These are phyloP conservation scores for Sepiola atlantica DNA, from an alignment of 2,888 invertebrate genomes.

Conservation along the genomic window DNA sequence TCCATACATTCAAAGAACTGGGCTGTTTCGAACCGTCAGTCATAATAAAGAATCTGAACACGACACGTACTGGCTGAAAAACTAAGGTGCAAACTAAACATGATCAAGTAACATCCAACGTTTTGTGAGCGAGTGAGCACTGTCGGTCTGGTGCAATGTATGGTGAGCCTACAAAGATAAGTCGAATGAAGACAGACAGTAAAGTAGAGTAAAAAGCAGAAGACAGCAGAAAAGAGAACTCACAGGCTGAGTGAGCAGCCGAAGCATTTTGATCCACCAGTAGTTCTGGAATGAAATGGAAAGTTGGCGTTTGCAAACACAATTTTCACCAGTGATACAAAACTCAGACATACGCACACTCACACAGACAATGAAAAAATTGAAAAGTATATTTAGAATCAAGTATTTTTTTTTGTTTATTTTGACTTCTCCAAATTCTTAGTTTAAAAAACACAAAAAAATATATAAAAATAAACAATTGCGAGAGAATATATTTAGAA, in stretches of 20 bases:
- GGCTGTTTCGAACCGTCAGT: conserved; percentile 40
- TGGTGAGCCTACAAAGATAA: conserved; percentile 44
- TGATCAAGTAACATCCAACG: conserved; percentile 40
- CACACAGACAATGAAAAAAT: not conserved
- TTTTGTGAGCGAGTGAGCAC: conserved; percentile 45
- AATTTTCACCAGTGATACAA: conserved; percentile 10
- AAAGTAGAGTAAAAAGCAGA: conserved; percentile 40
- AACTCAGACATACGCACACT: conserved; percentile 18
- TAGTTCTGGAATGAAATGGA: conserved; percentile 46
- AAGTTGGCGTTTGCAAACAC: conserved; percentile 42
- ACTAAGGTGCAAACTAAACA: conserved; percentile 46
- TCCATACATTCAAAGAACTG: conserved; percentile 45
- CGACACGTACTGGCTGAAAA: conserved; percentile 45
- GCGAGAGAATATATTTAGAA: no score
- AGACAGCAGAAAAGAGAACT: conserved; percentile 43
- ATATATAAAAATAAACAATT: not conserved
- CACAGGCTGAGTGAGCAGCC: conserved; percentile 47
- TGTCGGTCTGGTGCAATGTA: conserved; percentile 43
- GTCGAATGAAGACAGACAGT: conserved; percentile 44
- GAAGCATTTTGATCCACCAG: conserved; percentile 45
- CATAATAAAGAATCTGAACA: conserved; percentile 39
- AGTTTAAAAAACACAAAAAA: not conserved
- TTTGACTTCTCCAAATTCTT: not conserved
- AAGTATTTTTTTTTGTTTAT: not conserved
- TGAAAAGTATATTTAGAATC: conserved; percentile 32